Evolutionary conservation across 2,888 invertebrate genomes (phyloP).

Genomic region (Keiferia lycopersicella): DNA sequence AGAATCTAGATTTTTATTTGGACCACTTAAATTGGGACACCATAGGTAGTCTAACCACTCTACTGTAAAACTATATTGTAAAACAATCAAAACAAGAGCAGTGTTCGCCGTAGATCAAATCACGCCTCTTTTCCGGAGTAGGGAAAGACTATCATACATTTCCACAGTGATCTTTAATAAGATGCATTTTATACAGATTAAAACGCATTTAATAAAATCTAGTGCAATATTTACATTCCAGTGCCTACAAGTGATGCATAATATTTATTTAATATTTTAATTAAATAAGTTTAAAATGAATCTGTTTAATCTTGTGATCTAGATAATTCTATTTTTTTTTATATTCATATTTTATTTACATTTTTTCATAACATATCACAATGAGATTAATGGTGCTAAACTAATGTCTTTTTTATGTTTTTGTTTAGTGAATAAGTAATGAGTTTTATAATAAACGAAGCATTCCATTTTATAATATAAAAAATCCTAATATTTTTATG

Average conservation of each 20-base stretch:
- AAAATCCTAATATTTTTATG: neutral
- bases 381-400: conserved; percentile 25
- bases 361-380: conserved; percentile 6
- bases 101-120: too few species aligned
- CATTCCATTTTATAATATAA: neutral
- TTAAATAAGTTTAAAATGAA: neutral
- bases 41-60: too few species aligned
- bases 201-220: neutral
- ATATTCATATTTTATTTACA: neutral
- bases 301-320: neutral
- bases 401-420: neutral
- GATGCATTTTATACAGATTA: conserved; percentile 4
- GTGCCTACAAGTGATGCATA: neutral
- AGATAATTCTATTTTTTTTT: neutral
- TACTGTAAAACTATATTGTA: too few species aligned
- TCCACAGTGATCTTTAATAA: neutral
- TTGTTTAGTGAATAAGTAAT: neutral
- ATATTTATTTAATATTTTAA: neutral
- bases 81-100: too few species aligned
- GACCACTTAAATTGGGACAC: too few species aligned
- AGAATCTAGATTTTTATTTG: too few species aligned
- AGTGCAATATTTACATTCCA: neutral
- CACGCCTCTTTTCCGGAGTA: too few species aligned
- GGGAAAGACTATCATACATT: too few species aligned
- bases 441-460: neutral